Conservation (phyloP, 2,888 invertebrate species). For the Icerya purchasi region DNA sequence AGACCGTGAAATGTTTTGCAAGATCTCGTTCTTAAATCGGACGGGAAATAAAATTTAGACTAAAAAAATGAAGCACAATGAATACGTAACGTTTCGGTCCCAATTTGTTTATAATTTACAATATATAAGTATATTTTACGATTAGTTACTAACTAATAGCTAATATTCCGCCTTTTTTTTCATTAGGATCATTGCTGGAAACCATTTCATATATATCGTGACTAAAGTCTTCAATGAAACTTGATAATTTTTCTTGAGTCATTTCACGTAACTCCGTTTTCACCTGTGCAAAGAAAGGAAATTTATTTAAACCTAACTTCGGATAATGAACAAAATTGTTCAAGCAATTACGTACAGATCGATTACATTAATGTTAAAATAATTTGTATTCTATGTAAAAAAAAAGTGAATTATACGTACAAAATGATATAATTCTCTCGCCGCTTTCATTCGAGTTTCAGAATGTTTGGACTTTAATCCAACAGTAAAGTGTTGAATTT, state of each 20-base stretch:
- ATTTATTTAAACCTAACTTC: too few relatives aligned
- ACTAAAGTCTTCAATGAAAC: conserved; percentile 85
- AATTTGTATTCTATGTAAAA: neutral
- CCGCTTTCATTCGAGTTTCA: conserved; percentile 62
- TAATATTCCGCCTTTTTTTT: conserved; percentile 84
- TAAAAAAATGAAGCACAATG: too few relatives aligned
- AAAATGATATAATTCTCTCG: conserved; percentile 71
- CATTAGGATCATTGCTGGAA: conserved; percentile 73
- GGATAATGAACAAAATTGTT: too few relatives aligned
- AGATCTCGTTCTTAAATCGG: too few relatives aligned
- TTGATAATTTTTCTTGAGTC: conserved; percentile 68
- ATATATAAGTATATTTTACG: too few relatives aligned
- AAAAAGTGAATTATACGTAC: conserved; percentile 24
- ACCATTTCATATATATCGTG: conserved; percentile 93
- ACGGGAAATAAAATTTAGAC: too few relatives aligned
- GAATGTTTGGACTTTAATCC: conserved; percentile 76
- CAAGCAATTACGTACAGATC: too few relatives aligned
- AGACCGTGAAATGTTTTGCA: too few relatives aligned
- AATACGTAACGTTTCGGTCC: too few relatives aligned
- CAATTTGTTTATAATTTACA: too few relatives aligned
- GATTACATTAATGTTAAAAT: too few relatives aligned
- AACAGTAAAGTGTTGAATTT: conserved; percentile 59
- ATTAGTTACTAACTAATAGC: conserved; percentile 60
- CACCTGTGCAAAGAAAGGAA: conserved; percentile 25
- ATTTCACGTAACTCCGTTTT: conserved; percentile 78